Conservation (phyloP, 2,888 invertebrate species). For the Phymatocera aterrima region DNA sequence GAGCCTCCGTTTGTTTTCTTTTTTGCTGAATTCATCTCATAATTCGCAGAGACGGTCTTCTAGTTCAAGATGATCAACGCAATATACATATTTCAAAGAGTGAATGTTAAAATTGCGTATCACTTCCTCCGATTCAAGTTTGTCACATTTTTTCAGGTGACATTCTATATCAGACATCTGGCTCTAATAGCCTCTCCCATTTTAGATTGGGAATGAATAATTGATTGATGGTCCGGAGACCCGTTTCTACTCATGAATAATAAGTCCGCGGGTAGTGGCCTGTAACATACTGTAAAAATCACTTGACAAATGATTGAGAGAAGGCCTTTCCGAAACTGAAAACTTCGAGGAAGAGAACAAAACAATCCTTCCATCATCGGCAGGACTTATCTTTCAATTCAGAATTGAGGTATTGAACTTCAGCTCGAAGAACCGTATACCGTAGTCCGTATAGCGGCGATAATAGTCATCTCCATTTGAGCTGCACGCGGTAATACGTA, state of each 20-base stretch:
- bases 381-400: too few relatives aligned
- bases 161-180: background rate
- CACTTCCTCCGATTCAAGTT: too few relatives aligned
- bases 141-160: background rate
- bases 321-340: too few relatives aligned
- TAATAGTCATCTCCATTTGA: background rate
- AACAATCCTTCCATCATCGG: too few relatives aligned
- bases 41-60: background rate
- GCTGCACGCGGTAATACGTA: constrained; percentile 7
- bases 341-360: too few relatives aligned
- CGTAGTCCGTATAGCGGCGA: background rate
- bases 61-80: background rate
- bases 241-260: background rate
- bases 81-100: too few relatives aligned
- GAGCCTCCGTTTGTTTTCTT: background rate
- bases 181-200: background rate
- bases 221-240: background rate
- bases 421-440: background rate
- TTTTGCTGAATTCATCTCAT: background rate
- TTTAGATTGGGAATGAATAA: background rate
- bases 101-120: too few relatives aligned
- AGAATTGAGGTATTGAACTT: background rate
- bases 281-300: background rate
- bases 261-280: background rate
- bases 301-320: background rate